phyloP scores from a whole-genome alignment of 1,140 invertebrate genomes.

The Drosophila chauvacae region DNA sequence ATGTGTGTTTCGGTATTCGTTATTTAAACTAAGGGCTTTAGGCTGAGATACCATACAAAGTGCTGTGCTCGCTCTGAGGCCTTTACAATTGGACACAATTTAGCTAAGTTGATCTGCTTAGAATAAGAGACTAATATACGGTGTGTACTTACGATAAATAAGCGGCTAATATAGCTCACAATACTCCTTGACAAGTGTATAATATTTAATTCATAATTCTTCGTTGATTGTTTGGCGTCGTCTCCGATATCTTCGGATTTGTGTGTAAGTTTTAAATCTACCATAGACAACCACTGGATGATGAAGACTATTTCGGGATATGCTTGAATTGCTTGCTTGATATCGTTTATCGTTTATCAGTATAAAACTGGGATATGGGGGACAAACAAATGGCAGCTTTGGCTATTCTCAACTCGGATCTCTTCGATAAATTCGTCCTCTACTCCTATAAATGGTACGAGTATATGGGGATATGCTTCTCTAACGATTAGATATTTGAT shows the following conservation, averaged over 20 bases:
- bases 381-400: slow-evolving; percentile 67
- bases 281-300: slow-evolving; percentile 78
- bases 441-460: slow-evolving; percentile 37
- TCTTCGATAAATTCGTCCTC: slow-evolving; percentile 48
- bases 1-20: slow-evolving; percentile 10
- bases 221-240: slow-evolving; percentile 80
- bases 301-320: slow-evolving; percentile 81
- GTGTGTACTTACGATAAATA: slow-evolving; percentile 54
- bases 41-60: slow-evolving; percentile 48
- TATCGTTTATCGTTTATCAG: slow-evolving; percentile 29
- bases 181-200: slow-evolving; percentile 56
- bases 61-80: slow-evolving; percentile 34
- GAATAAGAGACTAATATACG: slow-evolving; percentile 50
- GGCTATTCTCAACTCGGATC: slow-evolving; percentile 55
- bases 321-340: slow-evolving; percentile 75
- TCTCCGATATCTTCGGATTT: slow-evolving; percentile 3
- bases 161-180: slow-evolving; percentile 77
- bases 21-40: slow-evolving; percentile 64
- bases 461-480: slow-evolving; percentile 56
- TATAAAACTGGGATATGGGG: slow-evolving; percentile 46
- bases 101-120: slow-evolving; percentile 64
- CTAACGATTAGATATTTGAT: slow-evolving; percentile 46
- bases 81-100: slow-evolving; percentile 74
- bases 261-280: slow-evolving; percentile 34
- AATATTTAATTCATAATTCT: slow-evolving; percentile 57